These are phyloP conservation scores for Tinamus major DNA, from an alignment of 2,797 vertebrate genomes.

Conservation along the genomic window DNA sequence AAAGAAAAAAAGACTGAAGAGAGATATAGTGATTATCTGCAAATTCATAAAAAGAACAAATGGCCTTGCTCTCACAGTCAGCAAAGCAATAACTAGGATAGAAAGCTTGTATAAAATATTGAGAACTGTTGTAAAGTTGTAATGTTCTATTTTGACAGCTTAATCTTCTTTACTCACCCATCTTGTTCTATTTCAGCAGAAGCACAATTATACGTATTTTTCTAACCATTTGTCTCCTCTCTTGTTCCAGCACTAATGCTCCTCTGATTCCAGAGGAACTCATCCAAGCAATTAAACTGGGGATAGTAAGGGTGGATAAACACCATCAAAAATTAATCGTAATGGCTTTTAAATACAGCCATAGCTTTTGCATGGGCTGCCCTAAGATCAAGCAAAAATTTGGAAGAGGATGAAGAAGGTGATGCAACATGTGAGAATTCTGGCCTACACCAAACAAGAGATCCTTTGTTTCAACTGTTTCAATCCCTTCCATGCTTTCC, in stretches of 20 bases:
- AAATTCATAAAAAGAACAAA: background rate
- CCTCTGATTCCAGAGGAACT: background rate
- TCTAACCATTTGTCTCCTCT: rapidly evolving
- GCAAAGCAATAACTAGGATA: background rate
- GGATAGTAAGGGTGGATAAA: background rate
- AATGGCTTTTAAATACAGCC: background rate
- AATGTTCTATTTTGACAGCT: background rate
- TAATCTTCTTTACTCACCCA: background rate
- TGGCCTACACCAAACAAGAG: rapidly evolving
- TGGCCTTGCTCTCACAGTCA: background rate
- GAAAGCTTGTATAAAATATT: background rate
- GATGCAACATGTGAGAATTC: background rate
- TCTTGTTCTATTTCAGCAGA: background rate
- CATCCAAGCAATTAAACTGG: background rate
- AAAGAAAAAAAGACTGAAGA: background rate
- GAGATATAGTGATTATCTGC: background rate
- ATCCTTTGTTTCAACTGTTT: background rate
- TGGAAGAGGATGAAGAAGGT: background rate
- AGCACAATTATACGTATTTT: background rate
- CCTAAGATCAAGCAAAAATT: background rate
- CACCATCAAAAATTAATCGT: background rate
- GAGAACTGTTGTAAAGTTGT: background rate
- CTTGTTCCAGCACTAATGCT: rapidly evolving
- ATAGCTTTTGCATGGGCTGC: background rate
- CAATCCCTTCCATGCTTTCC: rapidly evolving